These are phyloP conservation scores for Bovichtus diacanthus DNA, from an alignment of 2,797 vertebrate species.

Conservation along the genomic window DNA sequence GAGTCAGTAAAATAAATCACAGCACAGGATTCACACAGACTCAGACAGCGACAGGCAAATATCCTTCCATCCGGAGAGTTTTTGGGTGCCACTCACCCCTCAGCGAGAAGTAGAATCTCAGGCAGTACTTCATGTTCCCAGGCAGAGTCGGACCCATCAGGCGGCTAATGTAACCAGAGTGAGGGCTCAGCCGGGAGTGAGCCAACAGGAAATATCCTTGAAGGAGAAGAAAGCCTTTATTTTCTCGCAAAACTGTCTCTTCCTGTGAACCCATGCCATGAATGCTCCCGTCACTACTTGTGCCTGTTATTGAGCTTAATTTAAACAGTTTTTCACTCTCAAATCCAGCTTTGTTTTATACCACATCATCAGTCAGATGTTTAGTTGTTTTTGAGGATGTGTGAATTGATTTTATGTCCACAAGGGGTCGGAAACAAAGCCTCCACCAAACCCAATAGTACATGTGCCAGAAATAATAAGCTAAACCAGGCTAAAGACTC, in stretches of 20 bases:
- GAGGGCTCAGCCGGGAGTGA: slow-evolving; percentile 86
- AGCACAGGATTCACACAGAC: not conserved
- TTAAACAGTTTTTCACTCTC: slow-evolving; percentile 1
- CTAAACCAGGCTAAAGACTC: not conserved
- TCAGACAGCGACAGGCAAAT: not conserved
- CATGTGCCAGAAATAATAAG: not conserved
- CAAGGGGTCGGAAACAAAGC: not conserved
- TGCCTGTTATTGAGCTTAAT: slow-evolving; percentile 25
- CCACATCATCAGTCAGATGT: not conserved
- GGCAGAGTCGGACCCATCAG: slow-evolving; percentile 88
- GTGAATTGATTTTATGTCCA: not conserved
- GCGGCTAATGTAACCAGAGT: slow-evolving; percentile 89
- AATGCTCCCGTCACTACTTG: slow-evolving; percentile 11
- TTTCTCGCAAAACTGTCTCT: slow-evolving; percentile 22
- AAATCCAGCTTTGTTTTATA: not conserved
- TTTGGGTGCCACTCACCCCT: slow-evolving; percentile 71
- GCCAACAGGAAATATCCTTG: slow-evolving; percentile 93
- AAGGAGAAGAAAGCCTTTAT: slow-evolving; percentile 32
- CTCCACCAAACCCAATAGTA: not conserved
- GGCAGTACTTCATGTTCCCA: slow-evolving; percentile 92
- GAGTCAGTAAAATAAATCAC: slow-evolving; percentile 34
- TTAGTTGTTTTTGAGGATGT: not conserved
- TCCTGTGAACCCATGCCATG: slow-evolving; percentile 33
- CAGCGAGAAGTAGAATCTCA: slow-evolving; percentile 92
- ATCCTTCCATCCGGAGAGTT: not conserved